Percentiles rank a stretch among this genome's conserved stretches.
phyloP scores from a whole-genome alignment of 2,113 vertebrate species.

The Microcebus jonahi region DNA sequence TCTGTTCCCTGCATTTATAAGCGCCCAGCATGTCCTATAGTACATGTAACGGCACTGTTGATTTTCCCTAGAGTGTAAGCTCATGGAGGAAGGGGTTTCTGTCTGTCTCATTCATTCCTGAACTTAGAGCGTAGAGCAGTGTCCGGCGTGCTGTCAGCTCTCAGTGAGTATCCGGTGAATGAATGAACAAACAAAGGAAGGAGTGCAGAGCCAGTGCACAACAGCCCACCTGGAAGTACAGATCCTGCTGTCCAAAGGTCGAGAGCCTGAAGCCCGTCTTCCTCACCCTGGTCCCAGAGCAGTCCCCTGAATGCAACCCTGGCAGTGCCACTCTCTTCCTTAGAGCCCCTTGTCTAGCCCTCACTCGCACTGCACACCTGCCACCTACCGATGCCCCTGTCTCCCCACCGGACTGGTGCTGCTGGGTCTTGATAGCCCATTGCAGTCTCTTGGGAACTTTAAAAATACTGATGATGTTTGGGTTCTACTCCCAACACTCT shows the following conservation, averaged over 20 bases:
- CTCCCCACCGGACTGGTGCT: rapidly evolving
- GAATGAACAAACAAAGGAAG: not conserved
- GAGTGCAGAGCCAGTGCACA: not conserved
- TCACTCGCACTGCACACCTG: no score
- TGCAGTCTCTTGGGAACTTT: not conserved
- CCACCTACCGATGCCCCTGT: rapidly evolving
- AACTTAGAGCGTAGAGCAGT: not conserved
- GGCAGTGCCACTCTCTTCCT: not conserved
- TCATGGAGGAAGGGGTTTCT: not conserved
- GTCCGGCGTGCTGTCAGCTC: not conserved
- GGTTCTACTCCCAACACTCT: not conserved
- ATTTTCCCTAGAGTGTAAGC: not conserved
- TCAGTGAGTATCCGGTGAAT: not conserved
- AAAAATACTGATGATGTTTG: not conserved
- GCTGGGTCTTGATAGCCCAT: not conserved
- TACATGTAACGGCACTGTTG: not conserved
- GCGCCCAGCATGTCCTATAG: not conserved
- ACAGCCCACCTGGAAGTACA: not conserved
- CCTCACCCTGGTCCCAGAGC: not conserved
- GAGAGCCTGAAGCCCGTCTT: not conserved
- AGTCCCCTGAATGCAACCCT: not conserved
- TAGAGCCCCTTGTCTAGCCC: not conserved
- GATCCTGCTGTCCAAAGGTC: no score
- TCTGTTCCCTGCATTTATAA: not conserved
- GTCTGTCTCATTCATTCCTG: not conserved